Percentiles rank a stretch among this genome's conserved stretches.
Conservation (phyloP, 2,113 vertebrate genomes). For the Charina bottae region DNA sequence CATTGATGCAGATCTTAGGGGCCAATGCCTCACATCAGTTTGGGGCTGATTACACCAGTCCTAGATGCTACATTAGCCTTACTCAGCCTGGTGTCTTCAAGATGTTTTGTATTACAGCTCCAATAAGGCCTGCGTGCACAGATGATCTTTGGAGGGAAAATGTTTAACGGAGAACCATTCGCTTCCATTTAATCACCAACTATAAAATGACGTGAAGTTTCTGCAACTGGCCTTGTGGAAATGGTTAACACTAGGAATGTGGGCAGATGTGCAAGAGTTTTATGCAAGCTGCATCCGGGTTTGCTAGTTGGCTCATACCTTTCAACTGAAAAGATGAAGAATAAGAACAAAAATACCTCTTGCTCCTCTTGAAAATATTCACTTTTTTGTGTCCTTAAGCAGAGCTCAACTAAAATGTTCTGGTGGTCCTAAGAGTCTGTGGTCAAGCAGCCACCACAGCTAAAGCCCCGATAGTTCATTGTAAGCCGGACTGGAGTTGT, state of each 20-base stretch:
- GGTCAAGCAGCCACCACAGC: not conserved
- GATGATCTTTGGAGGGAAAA: not conserved
- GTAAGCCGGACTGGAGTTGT: not conserved
- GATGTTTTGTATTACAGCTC: not conserved
- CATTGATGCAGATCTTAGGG: not conserved
- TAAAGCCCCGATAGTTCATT: not conserved
- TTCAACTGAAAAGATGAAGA: not conserved
- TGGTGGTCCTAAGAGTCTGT: not conserved
- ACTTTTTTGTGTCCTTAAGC: not conserved
- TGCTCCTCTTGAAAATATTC: not conserved
- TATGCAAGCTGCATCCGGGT: not conserved
- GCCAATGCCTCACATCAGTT: not conserved
- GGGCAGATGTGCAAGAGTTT: not conserved
- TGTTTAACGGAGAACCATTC: not conserved
- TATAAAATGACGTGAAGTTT: not conserved
- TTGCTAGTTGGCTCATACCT: not conserved
- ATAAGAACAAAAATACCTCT: not conserved
- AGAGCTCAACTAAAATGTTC: not conserved
- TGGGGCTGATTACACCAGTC: not conserved
- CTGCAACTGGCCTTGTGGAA: not conserved
- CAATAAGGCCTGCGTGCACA: too few species aligned
- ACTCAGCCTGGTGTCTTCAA: not conserved
- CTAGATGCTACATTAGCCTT: too few species aligned
- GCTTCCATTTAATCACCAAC: not conserved
- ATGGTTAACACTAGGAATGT: not conserved